Evolutionary conservation across 2,113 vertebrate species (phyloP).

Genomic region (Pelodiscus sinensis): DNA sequence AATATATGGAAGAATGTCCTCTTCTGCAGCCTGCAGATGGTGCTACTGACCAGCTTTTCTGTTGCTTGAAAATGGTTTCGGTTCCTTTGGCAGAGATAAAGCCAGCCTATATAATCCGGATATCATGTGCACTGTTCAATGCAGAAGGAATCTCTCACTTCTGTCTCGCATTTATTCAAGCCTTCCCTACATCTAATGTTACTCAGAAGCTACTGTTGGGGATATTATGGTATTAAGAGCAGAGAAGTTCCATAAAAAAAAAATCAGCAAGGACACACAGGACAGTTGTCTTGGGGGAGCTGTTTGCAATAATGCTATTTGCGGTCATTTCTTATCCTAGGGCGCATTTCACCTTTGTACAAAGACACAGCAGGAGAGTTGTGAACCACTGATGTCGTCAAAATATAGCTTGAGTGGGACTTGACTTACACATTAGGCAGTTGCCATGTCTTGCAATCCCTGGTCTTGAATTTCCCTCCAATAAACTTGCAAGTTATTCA

Average conservation of each 20-base stretch:
- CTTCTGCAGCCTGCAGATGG: slow-evolving; percentile 91
- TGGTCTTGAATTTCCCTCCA: accelerated
- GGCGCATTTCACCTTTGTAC: accelerated
- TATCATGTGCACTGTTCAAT: neutral
- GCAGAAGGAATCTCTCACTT: accelerated
- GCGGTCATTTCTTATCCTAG: accelerated
- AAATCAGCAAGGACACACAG: accelerated
- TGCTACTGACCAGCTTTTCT: slow-evolving; percentile 89
- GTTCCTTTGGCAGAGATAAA: neutral
- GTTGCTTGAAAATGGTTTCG: neutral
- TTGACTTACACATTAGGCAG: neutral
- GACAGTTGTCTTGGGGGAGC: neutral
- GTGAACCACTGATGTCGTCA: neutral
- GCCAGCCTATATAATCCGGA: neutral
- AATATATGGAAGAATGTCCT: neutral
- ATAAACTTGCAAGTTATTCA: accelerated
- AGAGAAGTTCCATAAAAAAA: neutral
- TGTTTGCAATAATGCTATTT: accelerated
- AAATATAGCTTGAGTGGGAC: neutral
- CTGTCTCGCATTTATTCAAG: accelerated
- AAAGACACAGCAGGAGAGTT: accelerated
- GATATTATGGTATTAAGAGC: accelerated
- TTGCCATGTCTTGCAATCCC: neutral
- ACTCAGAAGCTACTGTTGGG: accelerated
- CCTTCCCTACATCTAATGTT: accelerated